Conservation (phyloP, 2,888 invertebrate genomes). For the Scrobipalpa atriplicella region DNA sequence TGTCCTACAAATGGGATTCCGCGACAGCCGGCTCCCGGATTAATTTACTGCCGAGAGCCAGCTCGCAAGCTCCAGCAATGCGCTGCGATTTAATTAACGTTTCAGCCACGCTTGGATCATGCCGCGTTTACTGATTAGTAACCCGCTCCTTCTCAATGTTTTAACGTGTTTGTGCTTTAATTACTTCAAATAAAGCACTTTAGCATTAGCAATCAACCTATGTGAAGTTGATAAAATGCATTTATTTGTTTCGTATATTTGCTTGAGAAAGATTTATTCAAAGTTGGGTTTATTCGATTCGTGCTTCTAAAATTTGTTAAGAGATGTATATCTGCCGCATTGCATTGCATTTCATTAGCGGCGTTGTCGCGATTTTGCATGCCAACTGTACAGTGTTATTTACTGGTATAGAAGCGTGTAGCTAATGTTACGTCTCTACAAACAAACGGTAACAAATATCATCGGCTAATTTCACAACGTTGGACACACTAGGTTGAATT, state of each 20-base stretch:
- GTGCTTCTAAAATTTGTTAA: constrained; percentile 1
- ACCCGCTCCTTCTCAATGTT: constrained; percentile 29
- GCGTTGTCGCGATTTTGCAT: constrained; percentile 40
- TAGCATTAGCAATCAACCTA: neutral
- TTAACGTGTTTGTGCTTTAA: constrained; percentile 28
- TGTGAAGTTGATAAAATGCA: neutral
- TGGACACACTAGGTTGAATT: constrained; percentile 23
- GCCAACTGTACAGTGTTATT: constrained; percentile 37
- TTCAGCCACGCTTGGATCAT: constrained; percentile 48
- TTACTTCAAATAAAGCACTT: constrained; percentile 17
- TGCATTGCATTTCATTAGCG: constrained; percentile 35
- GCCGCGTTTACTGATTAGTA: constrained; percentile 37
- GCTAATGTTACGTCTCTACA: constrained; percentile 28
- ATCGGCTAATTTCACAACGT: constrained; percentile 28
- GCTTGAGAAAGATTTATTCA: neutral
- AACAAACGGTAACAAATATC: constrained; percentile 25
- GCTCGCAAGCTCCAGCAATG: constrained; percentile 51
- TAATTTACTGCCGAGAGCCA: constrained; percentile 54
- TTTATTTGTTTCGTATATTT: neutral
- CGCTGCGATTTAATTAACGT: constrained; percentile 62
- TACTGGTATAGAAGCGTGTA: constrained; percentile 31
- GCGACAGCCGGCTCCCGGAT: constrained; percentile 61
- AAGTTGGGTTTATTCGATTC: neutral
- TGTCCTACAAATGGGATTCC: constrained; percentile 63
- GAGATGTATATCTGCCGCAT: constrained; percentile 22